Evolutionary conservation across 2,113 vertebrate species (phyloP).

Genomic region (Grus americana): DNA sequence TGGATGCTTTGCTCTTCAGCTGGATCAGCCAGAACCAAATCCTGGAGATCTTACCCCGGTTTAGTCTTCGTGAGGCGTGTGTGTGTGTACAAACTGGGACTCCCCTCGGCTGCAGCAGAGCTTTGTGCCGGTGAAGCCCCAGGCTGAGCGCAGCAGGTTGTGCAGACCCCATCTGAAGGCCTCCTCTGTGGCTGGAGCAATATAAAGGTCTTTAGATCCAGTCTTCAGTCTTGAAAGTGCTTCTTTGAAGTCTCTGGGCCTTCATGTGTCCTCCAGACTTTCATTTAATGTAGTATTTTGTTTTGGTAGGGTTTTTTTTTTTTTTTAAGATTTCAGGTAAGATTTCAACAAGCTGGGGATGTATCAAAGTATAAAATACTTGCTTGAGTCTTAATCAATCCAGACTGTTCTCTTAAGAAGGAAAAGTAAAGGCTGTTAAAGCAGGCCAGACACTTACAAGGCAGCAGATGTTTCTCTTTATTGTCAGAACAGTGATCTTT

Average conservation of each 20-base stretch:
- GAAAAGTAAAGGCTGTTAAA: constrained; percentile 18
- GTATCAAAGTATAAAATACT: constrained; percentile 15
- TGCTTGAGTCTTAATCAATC: constrained; percentile 38
- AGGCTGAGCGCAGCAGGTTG: not conserved
- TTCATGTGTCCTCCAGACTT: constrained; percentile 32
- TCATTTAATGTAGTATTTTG: not conserved
- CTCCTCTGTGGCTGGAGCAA: not conserved
- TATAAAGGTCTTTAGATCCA: not conserved
- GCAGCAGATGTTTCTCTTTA: constrained; percentile 65
- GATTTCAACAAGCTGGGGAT: constrained; percentile 24
- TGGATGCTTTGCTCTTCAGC: not conserved
- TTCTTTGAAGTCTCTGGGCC: constrained; percentile 38
- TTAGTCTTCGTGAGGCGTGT: rapidly evolving
- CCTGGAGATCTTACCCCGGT: not conserved
- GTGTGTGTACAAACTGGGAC: not conserved
- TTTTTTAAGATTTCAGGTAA: constrained; percentile 40
- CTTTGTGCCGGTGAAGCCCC: not conserved
- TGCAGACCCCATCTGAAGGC: not conserved
- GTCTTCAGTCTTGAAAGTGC: not conserved
- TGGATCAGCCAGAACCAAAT: not conserved
- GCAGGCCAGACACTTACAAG: not conserved
- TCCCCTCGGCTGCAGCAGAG: not conserved
- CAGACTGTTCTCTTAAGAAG: constrained; percentile 41
- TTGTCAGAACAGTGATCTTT: constrained; percentile 51
- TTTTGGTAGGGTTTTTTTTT: not conserved